Evolutionary conservation across 2,113 vertebrate genomes (phyloP).

Genomic region (Chamaetylas fuelleborni): DNA sequence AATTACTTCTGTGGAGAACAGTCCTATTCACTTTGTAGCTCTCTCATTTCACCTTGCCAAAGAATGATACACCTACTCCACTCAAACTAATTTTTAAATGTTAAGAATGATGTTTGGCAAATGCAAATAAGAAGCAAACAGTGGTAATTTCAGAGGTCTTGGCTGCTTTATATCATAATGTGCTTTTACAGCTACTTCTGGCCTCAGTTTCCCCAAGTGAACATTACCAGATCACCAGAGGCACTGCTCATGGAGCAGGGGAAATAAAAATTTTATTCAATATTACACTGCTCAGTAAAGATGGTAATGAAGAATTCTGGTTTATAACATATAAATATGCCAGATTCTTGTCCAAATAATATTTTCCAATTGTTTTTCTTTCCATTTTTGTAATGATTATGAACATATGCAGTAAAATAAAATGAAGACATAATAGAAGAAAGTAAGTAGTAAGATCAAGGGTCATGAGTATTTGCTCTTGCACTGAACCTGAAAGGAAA

Average conservation of each 20-base stretch:
- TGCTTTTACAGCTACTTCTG: not conserved
- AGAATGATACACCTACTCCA: not conserved
- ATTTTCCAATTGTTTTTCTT: not conserved
- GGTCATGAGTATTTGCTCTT: conserved; percentile 6
- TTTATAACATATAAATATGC: not conserved
- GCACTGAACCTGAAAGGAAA: conserved; percentile 31
- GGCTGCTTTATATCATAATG: not conserved
- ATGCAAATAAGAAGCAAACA: not conserved
- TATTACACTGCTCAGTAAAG: not conserved
- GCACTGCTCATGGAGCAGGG: not conserved
- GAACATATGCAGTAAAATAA: not conserved
- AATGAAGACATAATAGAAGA: not conserved
- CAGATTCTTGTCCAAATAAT: not conserved
- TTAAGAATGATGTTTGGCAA: not conserved
- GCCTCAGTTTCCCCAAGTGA: not conserved
- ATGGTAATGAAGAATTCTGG: not conserved
- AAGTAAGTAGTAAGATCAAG: not conserved
- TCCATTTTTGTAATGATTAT: not conserved
- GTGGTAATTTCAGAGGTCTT: not conserved
- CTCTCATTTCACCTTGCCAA: not conserved
- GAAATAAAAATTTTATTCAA: not conserved
- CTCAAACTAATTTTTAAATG: not conserved
- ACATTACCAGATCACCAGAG: not conserved
- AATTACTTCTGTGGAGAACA: not conserved
- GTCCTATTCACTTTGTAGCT: not conserved